Conservation (phyloP, 92 coral and sea anemone genomes). For the Nematostella vectensis region DNA sequence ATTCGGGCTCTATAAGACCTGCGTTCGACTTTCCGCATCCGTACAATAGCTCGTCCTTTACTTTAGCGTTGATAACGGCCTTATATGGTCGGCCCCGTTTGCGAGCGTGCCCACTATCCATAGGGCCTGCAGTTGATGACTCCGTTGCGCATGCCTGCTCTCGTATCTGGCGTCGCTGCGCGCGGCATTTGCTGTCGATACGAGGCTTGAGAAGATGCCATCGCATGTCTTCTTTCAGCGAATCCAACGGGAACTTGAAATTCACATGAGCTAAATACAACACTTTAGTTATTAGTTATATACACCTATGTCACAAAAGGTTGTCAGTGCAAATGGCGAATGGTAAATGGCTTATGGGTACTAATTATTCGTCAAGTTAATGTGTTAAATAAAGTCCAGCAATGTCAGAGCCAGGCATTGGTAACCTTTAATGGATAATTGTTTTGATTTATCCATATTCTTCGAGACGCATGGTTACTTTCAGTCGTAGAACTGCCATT, state of each 20-base stretch:
- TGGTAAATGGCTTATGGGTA: no score
- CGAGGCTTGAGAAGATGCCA: constrained; percentile 94
- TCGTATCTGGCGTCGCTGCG: constrained; percentile 82
- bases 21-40: constrained; percentile 35
- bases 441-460: no score
- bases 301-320: neutral
- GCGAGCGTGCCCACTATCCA: constrained; percentile 25
- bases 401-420: no score
- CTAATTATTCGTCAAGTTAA: no score
- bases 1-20: neutral
- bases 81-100: neutral
- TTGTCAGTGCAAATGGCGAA: no score
- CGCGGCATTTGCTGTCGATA: constrained; percentile 96
- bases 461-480: no score
- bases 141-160: constrained; percentile 50
- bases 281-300: constrained; percentile 1
- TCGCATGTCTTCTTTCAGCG: constrained; percentile 83
- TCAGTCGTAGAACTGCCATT: no score
- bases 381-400: no score
- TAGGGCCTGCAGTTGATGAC: constrained; percentile 16
- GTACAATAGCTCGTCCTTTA: constrained; percentile 63
- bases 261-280: constrained; percentile 91
- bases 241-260: constrained; percentile 79
- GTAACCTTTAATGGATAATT: no score
- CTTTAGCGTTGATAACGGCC: constrained; percentile 37